A percentile compares a stretch with the other conserved stretches of the same genome.
phyloP scores from a whole-genome alignment of 2,113 vertebrate genomes.

The Ceyx melanurus region DNA sequence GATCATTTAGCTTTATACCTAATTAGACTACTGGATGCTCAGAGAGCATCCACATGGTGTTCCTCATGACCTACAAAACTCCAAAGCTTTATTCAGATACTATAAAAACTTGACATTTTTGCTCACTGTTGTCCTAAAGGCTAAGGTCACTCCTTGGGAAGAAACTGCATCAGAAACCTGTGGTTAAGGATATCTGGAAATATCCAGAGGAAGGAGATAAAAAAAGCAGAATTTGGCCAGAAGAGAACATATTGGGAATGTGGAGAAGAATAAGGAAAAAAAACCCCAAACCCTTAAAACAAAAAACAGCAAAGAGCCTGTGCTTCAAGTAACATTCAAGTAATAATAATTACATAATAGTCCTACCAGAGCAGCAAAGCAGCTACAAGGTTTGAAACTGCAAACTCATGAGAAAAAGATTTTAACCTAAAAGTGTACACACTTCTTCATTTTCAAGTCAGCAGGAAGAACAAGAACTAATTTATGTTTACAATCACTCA shows the following conservation, averaged over 20 bases:
- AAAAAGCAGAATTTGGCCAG: background rate
- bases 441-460: slow-evolving; percentile 50
- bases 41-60: background rate
- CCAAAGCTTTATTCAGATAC: background rate
- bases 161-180: background rate
- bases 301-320: slow-evolving; percentile 1
- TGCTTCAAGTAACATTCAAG: background rate
- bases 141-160: background rate
- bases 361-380: slow-evolving; percentile 6
- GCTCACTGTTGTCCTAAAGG: background rate
- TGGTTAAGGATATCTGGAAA: background rate
- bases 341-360: background rate
- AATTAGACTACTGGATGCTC: background rate
- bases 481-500: slow-evolving; percentile 68
- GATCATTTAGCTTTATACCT: slow-evolving; percentile 2
- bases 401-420: slow-evolving; percentile 24
- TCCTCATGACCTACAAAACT: background rate
- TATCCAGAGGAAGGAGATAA: background rate
- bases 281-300: background rate
- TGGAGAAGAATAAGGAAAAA: background rate
- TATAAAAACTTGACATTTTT: background rate
- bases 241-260: background rate
- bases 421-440: slow-evolving; percentile 2
- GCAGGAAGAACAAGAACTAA: slow-evolving; percentile 65
- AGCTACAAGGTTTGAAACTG: slow-evolving; percentile 20